phyloP scores from a whole-genome alignment of 2,797 vertebrate species.

The Pseudochirops cupreus region DNA sequence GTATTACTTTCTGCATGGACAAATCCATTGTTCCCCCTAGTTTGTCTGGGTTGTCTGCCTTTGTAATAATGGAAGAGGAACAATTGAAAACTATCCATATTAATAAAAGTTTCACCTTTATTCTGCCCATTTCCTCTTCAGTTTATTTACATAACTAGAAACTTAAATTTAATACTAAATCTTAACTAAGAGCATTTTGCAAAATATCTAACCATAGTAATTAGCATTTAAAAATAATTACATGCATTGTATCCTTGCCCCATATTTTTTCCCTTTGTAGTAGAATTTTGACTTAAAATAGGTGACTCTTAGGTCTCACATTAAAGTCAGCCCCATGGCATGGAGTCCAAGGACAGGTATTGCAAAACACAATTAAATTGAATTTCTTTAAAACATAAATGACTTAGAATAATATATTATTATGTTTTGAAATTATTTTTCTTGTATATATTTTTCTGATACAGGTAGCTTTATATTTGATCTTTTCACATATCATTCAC shows the following conservation, averaged over 20 bases:
- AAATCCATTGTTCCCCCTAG: background rate
- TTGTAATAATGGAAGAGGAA: slow-evolving; percentile 5
- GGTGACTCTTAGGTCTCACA: background rate
- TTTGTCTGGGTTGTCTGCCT: background rate
- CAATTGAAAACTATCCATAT: slow-evolving; percentile 3
- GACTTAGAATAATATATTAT: background rate
- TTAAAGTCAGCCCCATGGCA: background rate
- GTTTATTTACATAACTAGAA: background rate
- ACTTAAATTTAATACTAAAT: slow-evolving; percentile 20
- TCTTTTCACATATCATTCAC: background rate
- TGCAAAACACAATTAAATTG: background rate
- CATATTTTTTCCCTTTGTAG: background rate
- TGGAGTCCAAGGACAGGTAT: background rate
- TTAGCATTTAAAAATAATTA: slow-evolving; percentile 30
- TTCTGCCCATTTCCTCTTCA: background rate
- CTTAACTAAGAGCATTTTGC: background rate
- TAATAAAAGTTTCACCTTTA: background rate
- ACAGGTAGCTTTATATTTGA: background rate
- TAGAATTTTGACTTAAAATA: background rate
- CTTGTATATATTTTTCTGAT: background rate
- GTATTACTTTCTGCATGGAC: background rate
- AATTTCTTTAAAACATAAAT: background rate
- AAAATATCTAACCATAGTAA: background rate
- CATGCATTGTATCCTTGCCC: background rate
- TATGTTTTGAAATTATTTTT: background rate